Evolutionary conservation across 2,888 invertebrate genomes (phyloP), one percentile per base, ranked within the genome.

Genomic region (Tenthredo notha): DNA sequence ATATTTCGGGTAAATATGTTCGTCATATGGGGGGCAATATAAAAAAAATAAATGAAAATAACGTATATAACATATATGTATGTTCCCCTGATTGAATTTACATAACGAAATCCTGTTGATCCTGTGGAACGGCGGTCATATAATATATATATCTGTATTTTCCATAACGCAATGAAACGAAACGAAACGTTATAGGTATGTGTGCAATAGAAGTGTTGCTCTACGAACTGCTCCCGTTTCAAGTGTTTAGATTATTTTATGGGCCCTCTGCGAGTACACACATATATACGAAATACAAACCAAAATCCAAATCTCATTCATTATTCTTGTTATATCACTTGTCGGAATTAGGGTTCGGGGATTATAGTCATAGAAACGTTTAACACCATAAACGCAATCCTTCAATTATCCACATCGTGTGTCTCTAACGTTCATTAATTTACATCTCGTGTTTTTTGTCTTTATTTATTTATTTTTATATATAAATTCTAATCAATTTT

Each of bases 161-260:
- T 67, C 12, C 67, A 33, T 25, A 67, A 67, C 33, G 67, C 25
- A 67, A 67, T 33, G 29, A 67, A 67, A 67, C 25, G 67, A 10
- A 25, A 10, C 12, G 65, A 65, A 25, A 65, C 12, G 47, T n/a
- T n/a, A 50, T 3, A 50, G 18, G 50, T 33, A 33, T 21, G 40
- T 40, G 25, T 43, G 67, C 29, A 70, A 37, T 47, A 18, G 47
- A 87, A 91, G 90, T 91, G 90, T 89, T 91, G 90, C 88, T 87
- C 86, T 84, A 89, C 90, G 80, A 88, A 91, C 90, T 91, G 90
- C 90, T 90, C 89, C 89, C 89, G 83, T 88, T 90, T 91, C 91
- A 88, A 92, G 92, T 92, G 91, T 91, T 92, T 92, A 87, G 87
- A 89, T 89, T 88, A 85, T 87, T 89, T 85, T 86, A 86, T 43